Conservation (phyloP, 2,888 invertebrate species). For the Sipunculus nudus region DNA sequence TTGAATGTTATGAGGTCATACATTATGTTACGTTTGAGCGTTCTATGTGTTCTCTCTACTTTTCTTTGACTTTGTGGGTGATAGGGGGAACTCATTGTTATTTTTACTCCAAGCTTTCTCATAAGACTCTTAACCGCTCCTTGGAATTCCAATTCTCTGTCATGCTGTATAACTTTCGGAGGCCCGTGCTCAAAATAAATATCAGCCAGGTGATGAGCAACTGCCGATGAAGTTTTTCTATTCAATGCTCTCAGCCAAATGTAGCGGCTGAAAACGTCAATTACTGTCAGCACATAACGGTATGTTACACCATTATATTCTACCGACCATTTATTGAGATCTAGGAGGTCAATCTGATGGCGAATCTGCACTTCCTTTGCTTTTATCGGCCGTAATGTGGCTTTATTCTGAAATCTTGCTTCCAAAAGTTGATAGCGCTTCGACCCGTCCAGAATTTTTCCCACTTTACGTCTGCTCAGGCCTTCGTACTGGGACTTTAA, state of each 20-base stretch:
- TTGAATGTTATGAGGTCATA: neutral
- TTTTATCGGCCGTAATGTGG: neutral
- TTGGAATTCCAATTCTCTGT: neutral
- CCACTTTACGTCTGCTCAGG: no score
- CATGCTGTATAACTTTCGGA: neutral
- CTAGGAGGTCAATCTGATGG: slow-evolving; percentile 1
- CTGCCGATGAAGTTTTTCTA: neutral
- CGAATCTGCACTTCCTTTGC: neutral
- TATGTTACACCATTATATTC: neutral
- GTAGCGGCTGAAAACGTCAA: slow-evolving; percentile 7
- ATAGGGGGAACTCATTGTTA: neutral
- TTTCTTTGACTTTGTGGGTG: neutral
- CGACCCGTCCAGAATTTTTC: no score
- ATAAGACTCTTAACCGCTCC: neutral
- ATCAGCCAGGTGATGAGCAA: neutral
- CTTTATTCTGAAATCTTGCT: neutral
- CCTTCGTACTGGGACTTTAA: no score
- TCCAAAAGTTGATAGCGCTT: no score
- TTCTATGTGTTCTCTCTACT: neutral
- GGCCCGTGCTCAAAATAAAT: neutral
- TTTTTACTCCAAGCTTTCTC: neutral
- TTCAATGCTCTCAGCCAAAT: slow-evolving; percentile 3
- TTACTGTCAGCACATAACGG: neutral
- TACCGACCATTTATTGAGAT: neutral
- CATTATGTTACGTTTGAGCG: neutral